Evolutionary conservation across 2,888 invertebrate species (phyloP), one percentile per base, ranked within the genome.

Genomic region (Phaedon cochleariae): DNA sequence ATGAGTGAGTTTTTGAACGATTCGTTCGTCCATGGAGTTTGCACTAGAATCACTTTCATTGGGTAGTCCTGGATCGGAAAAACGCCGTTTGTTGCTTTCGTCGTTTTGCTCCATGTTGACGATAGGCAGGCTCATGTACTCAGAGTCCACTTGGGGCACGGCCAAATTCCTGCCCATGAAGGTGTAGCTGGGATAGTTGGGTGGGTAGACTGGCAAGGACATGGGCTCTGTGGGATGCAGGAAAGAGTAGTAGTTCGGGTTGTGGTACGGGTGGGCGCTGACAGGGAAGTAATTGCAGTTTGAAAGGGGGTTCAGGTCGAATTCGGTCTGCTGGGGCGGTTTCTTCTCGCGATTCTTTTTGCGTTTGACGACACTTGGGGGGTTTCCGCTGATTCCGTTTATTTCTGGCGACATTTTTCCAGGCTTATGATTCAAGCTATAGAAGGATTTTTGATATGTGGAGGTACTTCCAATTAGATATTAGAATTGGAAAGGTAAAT

Each of bases 111-210:
- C 89, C 65, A 90, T 88, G 52, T 90, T 89, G 63, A 88, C 89
- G 0, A 92, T 90, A 22, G 93, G 93, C 67, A 93, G 81, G 79
- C 93, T 93, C 52, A 91, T 87, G 68, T 85, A 87, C 69, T 87
- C 85, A 37, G 82, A 81, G 37, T 51, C 49, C 20, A 60, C 57
- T 51, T 65, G 60, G 9, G 64, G 60, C 9, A 54, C 20, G 1
- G 60, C 51, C n/a, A 55, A 15, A 17, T 72, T 69, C 65, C 75
- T 73, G 51, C 69, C 70, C 72, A 75, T 69, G 58, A 74, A 76
- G 62, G 71, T 75, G 26, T 62, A 61, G 37, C 71, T 72, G 12
- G 73, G 67, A 4, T 86, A 88, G 75, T 87, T 87, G 7, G 86
- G 81, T 4, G 88, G 87, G 70, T 89, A 86, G 72, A 88, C 84